phyloP scores from a whole-genome alignment of 1,140 invertebrate genomes.

The Maniola jurtina region DNA sequence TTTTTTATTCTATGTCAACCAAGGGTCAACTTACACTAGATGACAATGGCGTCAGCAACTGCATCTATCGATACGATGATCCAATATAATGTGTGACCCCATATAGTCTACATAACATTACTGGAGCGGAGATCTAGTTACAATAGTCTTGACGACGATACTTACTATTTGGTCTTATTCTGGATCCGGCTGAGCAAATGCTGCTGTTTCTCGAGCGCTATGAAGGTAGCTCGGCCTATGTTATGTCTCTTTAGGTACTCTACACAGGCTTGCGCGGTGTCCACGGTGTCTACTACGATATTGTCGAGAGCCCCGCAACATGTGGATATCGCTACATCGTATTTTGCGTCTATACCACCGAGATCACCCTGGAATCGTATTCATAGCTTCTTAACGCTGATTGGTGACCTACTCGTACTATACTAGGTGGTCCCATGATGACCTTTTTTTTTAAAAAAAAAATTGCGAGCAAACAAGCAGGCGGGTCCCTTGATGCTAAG shows the following conservation, averaged over 20 bases:
- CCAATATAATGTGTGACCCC: too few species aligned
- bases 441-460: too few species aligned
- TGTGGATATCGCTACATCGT: slow-evolving; percentile 97
- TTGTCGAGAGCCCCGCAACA: slow-evolving; percentile 94
- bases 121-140: too few species aligned
- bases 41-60: too few species aligned
- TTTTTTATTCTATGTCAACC: not conserved
- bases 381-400: not conserved
- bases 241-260: slow-evolving; percentile 89
- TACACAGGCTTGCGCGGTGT: slow-evolving; percentile 92
- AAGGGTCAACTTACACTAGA: too few species aligned
- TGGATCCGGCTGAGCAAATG: slow-evolving; percentile 75
- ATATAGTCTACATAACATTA: too few species aligned
- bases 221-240: slow-evolving; percentile 86
- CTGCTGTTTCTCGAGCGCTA: slow-evolving; percentile 87
- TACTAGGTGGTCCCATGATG: too few species aligned
- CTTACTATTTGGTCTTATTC: slow-evolving; percentile 79
- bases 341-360: slow-evolving; percentile 96
- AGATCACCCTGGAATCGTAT: slow-evolving; percentile 88
- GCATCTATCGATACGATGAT: too few species aligned
- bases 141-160: slow-evolving; percentile 17
- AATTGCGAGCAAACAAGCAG: too few species aligned
- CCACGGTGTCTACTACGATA: slow-evolving; percentile 94
- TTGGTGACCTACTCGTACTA: too few species aligned
- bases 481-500: too few species aligned